Evolutionary conservation across 2,113 vertebrate species (phyloP).

Genomic region (Todiramphus saurophagus): DNA sequence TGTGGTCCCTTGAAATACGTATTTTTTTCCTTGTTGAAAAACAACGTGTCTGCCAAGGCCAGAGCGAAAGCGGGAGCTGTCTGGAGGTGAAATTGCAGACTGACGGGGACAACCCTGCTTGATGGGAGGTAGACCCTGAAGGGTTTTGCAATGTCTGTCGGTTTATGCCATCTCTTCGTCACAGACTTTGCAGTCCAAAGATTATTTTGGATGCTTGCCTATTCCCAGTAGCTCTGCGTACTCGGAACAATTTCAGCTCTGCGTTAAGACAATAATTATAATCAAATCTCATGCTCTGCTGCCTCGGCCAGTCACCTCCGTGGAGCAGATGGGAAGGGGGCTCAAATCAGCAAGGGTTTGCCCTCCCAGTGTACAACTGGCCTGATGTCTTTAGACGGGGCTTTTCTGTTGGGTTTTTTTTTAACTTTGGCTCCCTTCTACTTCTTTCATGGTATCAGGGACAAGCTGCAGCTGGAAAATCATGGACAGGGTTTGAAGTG

Average conservation of each 20-base stretch:
- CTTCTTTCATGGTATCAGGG: not conserved
- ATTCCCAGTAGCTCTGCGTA: conserved; percentile 46
- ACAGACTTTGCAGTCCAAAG: conserved; percentile 36
- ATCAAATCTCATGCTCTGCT: conserved; percentile 44
- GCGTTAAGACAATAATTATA: conserved; percentile 46
- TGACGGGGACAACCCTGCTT: not conserved
- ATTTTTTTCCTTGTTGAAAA: not conserved
- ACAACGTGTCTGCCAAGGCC: not conserved
- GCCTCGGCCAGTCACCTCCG: conserved; percentile 46
- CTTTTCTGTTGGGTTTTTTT: not conserved
- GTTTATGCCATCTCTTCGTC: conserved; percentile 25
- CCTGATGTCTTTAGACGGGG: not conserved
- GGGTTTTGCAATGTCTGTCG: not conserved
- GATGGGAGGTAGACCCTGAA: not conserved
- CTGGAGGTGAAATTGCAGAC: not conserved
- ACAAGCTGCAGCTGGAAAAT: conserved; percentile 5
- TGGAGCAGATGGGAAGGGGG: conserved; percentile 56
- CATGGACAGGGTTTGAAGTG: not conserved
- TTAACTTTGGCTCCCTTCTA: not conserved
- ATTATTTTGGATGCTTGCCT: conserved; percentile 64
- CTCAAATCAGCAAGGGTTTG: not conserved
- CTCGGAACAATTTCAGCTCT: conserved; percentile 42
- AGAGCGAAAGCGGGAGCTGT: not conserved
- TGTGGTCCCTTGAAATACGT: not conserved
- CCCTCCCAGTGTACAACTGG: not conserved